These are phyloP conservation scores for Capreolus pygargus DNA, from an alignment of 2,113 vertebrate species.

Conservation along the genomic window DNA sequence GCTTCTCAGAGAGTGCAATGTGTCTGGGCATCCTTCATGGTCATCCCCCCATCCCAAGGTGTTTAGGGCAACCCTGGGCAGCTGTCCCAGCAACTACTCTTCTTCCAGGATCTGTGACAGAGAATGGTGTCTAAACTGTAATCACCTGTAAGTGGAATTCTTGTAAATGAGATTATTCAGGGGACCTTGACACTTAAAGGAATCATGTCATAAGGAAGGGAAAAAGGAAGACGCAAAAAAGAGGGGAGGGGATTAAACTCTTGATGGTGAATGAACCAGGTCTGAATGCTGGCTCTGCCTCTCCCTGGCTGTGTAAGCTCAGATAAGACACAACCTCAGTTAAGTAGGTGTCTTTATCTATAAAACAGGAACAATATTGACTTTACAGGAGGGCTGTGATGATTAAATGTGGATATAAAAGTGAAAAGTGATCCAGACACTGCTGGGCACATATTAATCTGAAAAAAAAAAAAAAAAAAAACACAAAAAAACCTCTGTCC, in stretches of 20 bases:
- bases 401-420: not conserved
- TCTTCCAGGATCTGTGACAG: not conserved
- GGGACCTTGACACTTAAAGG: not conserved
- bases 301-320: not conserved
- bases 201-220: not conserved
- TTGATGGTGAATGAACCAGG: not conserved
- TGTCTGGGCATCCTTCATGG: fast-evolving
- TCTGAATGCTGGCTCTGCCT: not conserved
- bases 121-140: not conserved
- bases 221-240: not conserved
- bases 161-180: not conserved
- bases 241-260: not conserved
- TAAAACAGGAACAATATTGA: not conserved
- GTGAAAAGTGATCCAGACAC: not conserved
- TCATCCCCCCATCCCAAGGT: not conserved
- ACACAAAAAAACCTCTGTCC: not conserved
- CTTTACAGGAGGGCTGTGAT: not conserved
- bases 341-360: not conserved
- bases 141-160: not conserved
- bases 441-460: not conserved
- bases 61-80: not conserved
- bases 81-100: not conserved
- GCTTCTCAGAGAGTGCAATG: not conserved
- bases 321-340: not conserved
- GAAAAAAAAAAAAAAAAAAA: not conserved